Percentiles rank a stretch among this genome's conserved stretches.
phyloP scores from a whole-genome alignment of 2,888 invertebrate genomes.

The Drosophila emarginata region DNA sequence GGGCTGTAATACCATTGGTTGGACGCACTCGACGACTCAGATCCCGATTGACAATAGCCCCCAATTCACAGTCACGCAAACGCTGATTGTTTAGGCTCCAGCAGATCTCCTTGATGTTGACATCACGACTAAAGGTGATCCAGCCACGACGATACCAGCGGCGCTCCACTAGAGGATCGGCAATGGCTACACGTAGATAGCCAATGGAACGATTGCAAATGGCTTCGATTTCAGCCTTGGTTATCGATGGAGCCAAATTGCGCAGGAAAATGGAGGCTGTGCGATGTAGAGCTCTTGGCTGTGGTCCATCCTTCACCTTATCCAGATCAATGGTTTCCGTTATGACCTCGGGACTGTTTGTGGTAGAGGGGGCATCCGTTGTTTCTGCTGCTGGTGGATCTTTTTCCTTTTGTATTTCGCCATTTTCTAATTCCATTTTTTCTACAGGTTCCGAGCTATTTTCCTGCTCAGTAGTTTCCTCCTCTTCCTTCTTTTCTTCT shows the following conservation, averaged over 20 bases:
- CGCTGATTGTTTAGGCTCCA: conserved; percentile 98
- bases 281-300: conserved; percentile 91
- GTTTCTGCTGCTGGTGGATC: conserved; percentile 29
- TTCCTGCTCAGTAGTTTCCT: background rate
- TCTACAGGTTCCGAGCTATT: conserved; percentile 32
- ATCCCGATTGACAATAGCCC: conserved; percentile 96
- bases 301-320: conserved; percentile 83
- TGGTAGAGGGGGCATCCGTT: conserved; percentile 79
- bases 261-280: conserved; percentile 98
- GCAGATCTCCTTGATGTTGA: conserved; percentile 99
- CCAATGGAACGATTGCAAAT: conserved; percentile 96
- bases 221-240: conserved; percentile 97
- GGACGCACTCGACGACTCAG: conserved; percentile 96
- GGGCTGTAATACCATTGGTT: conserved; percentile 94
- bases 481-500: background rate
- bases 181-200: conserved; percentile 96
- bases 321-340: conserved; percentile 83
- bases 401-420: conserved; percentile 4
- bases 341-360: conserved; percentile 15
- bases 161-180: conserved; percentile 98
- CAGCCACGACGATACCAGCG: conserved; percentile 98
- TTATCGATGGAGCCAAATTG: conserved; percentile 97
- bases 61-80: conserved; percentile 84
- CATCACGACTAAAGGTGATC: conserved; percentile 98
- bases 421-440: conserved; percentile 27